Base-by-base conservation (phyloP, 2,113 vertebrate genomes). In the Chaetops frenatus region DNA sequence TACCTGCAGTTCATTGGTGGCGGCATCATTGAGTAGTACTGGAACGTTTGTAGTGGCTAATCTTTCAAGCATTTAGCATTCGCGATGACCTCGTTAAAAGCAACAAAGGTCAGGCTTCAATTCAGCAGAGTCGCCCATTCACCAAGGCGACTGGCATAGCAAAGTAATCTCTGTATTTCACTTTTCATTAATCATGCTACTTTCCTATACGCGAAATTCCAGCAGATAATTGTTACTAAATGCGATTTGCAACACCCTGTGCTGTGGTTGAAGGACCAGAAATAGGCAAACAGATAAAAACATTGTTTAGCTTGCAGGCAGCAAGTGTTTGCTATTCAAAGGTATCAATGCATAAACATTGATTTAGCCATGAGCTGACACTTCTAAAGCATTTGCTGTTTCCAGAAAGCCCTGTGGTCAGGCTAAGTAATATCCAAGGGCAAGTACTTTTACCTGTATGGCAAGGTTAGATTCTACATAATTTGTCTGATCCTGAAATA, bases 151-250 rank as follows among this genome's bases (percentile, higher is more conserved):
- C 95, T 85, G 82, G 96, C 97, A 95, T 83, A 95, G 96, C 97
- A 89, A 97, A 98, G 97, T 97, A 97, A 98, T 98, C 96, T 95
- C 81, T 92, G 91, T 83, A 95, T 98, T 98, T 98, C 98, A 98
- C 96, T 98, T 98, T 97, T 97, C 95, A 98, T 98, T 98, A 98
- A 99, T 98, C 98, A 98, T 97, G 97, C 95, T 95, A 95, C 96
- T 98, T 97, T 98, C 91, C 97, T 97, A 93, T 96, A 97, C 96
- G 78, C 65, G 88, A 98, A 97, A 98, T 96, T 96, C 96, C 97
- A 93, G 95, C 94, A 97, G 92, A 98, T 98, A 98, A 98, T 98
- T 98, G 97, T 98, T 96, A 90, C 97, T 97, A 98, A 98, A 98
- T 97, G 96, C 74, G 96, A 98, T 98, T 98, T 94, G 96, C 95